Percentiles rank a stretch among this genome's conserved stretches.
Evolutionary conservation across 2,797 vertebrate genomes (phyloP).

Genomic region (Pagetopsis macropterus): DNA sequence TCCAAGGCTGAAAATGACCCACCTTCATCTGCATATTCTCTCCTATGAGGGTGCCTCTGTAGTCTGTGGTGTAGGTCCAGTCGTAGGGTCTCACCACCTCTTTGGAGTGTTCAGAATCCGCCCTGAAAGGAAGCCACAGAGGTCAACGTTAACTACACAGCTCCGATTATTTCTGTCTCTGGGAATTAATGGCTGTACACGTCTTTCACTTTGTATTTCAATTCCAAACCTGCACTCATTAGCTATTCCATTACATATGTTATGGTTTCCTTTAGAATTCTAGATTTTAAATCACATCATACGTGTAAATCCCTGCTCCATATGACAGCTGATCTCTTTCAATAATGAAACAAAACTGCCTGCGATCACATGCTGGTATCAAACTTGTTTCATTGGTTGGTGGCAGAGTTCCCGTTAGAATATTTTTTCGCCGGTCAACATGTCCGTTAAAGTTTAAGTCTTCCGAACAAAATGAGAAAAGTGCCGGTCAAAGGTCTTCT

Average conservation of each 20-base stretch:
- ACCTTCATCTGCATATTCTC: conserved; percentile 89
- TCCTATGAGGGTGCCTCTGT: conserved; percentile 93
- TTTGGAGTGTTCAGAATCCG: conserved; percentile 92
- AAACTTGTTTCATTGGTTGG: too few relatives aligned
- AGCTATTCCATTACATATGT: neutral
- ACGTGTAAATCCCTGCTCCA: neutral
- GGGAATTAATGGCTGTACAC: neutral
- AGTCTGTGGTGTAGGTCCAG: conserved; percentile 98
- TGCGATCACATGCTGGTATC: too few relatives aligned
- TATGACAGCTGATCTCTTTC: neutral
- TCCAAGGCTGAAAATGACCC: conserved; percentile 8
- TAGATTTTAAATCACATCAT: neutral
- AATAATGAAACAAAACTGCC: neutral
- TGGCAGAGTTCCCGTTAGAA: too few relatives aligned
- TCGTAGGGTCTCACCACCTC: conserved; percentile 94
- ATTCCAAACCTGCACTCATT: too few relatives aligned
- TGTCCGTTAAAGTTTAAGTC: too few relatives aligned
- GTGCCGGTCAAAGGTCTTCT: too few relatives aligned
- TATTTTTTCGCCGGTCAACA: too few relatives aligned
- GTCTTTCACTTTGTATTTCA: too few relatives aligned
- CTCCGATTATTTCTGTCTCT: neutral
- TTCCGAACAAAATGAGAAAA: too few relatives aligned
- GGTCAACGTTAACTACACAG: neutral
- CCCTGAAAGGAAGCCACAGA: conserved; percentile 72
- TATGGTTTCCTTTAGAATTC: neutral